Conservation (phyloP, 2,113 vertebrate species). For the Lichenostomus cassidix region DNA sequence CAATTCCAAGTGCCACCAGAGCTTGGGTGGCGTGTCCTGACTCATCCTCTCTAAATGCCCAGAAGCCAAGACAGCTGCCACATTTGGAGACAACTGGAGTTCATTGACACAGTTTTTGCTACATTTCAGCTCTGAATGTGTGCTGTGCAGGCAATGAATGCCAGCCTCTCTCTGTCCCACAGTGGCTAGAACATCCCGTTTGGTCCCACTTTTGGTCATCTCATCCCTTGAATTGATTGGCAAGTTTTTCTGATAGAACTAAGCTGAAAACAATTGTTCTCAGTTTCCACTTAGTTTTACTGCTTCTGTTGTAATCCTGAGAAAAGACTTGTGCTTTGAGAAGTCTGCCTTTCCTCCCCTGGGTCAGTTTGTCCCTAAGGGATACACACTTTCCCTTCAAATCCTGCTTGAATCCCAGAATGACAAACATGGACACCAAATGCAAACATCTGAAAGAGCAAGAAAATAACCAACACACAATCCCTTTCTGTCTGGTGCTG, state of each 20-base stretch:
- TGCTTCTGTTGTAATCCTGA: neutral
- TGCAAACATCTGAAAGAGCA: slow-evolving; percentile 33
- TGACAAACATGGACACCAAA: neutral
- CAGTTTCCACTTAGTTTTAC: neutral
- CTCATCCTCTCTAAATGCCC: neutral
- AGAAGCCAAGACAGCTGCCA: neutral
- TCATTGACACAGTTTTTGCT: neutral
- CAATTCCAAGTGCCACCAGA: neutral
- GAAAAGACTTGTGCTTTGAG: neutral
- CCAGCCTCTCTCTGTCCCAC: neutral
- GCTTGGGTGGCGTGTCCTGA: neutral
- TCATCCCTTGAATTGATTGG: neutral
- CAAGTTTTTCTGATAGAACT: neutral
- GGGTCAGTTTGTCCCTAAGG: neutral
- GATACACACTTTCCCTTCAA: neutral
- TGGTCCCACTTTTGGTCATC: neutral
- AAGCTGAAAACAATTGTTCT: neutral
- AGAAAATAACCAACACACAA: slow-evolving; percentile 13
- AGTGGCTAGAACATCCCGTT: neutral
- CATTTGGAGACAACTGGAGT: neutral
- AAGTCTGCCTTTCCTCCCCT: neutral
- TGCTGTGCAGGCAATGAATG: neutral
- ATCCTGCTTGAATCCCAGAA: neutral
- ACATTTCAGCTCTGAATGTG: neutral
- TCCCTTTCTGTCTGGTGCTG: neutral